Percentiles rank a stretch among this genome's conserved stretches.
Evolutionary conservation across 2,797 vertebrate genomes (phyloP).

Genomic region (Otus scops): DNA sequence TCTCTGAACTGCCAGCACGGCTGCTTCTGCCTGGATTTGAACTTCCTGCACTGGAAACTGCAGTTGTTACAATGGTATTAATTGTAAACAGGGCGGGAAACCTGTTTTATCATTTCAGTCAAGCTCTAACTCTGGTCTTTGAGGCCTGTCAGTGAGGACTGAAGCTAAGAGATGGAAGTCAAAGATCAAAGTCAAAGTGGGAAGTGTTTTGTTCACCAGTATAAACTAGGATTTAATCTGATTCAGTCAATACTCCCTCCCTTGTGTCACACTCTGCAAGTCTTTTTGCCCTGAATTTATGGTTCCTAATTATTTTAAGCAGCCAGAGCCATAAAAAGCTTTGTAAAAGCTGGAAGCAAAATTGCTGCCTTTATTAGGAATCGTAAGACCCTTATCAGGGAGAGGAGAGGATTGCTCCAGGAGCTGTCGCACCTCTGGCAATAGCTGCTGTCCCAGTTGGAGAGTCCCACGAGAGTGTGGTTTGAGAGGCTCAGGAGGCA

Average conservation of each 20-base stretch:
- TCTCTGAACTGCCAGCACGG: not conserved
- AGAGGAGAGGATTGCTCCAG: not conserved
- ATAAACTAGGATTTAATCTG: not conserved
- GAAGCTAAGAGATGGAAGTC: not conserved
- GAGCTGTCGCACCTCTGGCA: not conserved
- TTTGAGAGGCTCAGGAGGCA: not conserved
- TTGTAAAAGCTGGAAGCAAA: conserved; percentile 52
- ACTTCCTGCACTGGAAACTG: not conserved
- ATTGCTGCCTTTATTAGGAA: conserved; percentile 20
- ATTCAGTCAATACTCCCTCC: not conserved
- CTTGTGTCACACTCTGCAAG: not conserved
- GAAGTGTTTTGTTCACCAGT: not conserved
- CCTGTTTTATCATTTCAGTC: not conserved
- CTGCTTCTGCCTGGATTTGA: not conserved
- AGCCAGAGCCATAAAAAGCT: conserved; percentile 42
- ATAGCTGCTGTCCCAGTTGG: conserved; percentile 6
- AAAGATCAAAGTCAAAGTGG: not conserved
- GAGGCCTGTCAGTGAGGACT: not conserved
- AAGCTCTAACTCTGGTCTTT: not conserved
- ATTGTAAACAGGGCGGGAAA: not conserved
- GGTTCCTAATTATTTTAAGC: conserved; percentile 58
- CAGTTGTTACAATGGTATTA: not conserved
- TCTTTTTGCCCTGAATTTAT: conserved; percentile 52
- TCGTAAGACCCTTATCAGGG: not conserved
- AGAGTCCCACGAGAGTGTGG: not conserved